phyloP scores from a whole-genome alignment of 2,113 vertebrate genomes.

The Cygnus atratus region DNA sequence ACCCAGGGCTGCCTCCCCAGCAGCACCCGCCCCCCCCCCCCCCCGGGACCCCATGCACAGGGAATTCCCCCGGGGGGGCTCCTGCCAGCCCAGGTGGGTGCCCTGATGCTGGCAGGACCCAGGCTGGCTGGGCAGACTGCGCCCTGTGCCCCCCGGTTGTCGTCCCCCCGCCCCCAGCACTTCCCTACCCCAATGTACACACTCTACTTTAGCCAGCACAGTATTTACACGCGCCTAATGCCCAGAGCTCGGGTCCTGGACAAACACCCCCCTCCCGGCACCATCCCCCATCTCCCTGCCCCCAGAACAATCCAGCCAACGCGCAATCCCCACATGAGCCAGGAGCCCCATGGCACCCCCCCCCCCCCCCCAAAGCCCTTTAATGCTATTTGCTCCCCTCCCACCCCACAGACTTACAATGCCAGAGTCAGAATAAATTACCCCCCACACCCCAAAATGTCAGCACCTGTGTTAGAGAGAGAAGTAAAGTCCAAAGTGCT shows the following conservation, averaged over 20 bases:
- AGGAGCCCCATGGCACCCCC: background rate
- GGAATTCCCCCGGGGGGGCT: no score
- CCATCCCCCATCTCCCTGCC: no score
- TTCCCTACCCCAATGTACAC: background rate
- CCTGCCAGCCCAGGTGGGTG: no score
- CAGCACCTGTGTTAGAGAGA: slow-evolving; percentile 35
- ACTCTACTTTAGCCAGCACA: background rate
- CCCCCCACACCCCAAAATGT: background rate
- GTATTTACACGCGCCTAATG: background rate
- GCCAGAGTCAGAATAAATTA: background rate
- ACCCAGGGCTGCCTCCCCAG: background rate
- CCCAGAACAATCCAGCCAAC: background rate
- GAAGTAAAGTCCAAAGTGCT: slow-evolving; percentile 23
- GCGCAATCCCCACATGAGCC: no score
- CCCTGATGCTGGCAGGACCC: no score
- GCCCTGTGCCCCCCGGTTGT: no score
- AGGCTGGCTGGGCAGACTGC: no score
- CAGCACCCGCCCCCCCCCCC: background rate
- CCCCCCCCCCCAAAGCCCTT: background rate
- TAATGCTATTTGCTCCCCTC: background rate
- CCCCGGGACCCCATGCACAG: background rate
- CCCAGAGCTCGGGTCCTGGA: background rate
- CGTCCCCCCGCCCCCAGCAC: background rate
- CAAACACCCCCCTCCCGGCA: background rate
- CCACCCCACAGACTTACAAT: background rate